Base-by-base conservation (phyloP, 1,140 invertebrate genomes). In the Tribolium castaneum region DNA sequence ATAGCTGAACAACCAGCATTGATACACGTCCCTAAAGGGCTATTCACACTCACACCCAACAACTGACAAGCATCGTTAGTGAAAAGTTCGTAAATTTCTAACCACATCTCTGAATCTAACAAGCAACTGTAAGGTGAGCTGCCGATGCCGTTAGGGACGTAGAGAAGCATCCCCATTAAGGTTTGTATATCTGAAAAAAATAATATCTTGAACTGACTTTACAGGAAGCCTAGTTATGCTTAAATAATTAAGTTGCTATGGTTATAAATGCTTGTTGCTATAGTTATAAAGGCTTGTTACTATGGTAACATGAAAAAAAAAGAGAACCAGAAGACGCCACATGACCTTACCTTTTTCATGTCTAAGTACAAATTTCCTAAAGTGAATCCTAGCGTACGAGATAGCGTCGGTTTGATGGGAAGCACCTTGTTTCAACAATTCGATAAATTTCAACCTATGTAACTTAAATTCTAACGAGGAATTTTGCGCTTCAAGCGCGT, bases 1-100 rank as follows among this genome's bases (percentile, higher is more conserved):
- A 99, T 88, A 25, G 98, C 97, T 52, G 93, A 94, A 83, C 96
- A 97, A 71, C 98, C 98, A 66, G 97, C 97, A 85, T 96, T 95
- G 77, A 98, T 94, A 81, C 90, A 91, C 49, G 90, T 90, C n/a
- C 90, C 89, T 12, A 92, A 86, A 70, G 91, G 89, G 80, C 86
- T 86, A 83, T 98, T 96, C 80, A 98, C 94, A 87, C 95, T 95
- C 83, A 98, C 90, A 75, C 97, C 95, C 78, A 99, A 88, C 34
- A 98, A 88, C 50, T 94, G 91, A 88, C 98, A 99, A 13, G 98
- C 96, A 90, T 99, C 97, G 84, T 94, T 91, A 3, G 95, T 93
- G 86, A 99, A 99, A 81, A 96, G 91, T 85, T 99, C 97, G 85
- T 90, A 89, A 78, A 90, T 88, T 81, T 92, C 91, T 4, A 92